Conservation (phyloP, 2,797 vertebrate genomes). For the Lophura swinhoii region DNA sequence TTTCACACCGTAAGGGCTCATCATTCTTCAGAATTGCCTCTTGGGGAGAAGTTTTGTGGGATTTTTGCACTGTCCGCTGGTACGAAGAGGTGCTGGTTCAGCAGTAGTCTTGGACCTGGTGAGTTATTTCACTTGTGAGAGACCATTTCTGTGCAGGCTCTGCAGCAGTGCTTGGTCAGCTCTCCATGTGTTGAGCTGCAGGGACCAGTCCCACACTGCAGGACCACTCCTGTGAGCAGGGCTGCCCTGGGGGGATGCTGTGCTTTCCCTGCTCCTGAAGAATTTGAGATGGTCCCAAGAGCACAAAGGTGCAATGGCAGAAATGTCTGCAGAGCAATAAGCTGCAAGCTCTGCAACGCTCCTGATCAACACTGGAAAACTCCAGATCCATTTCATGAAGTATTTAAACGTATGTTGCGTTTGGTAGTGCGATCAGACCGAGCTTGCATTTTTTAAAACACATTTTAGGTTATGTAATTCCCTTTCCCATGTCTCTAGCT, state of each 20-base stretch:
- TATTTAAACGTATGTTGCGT: neutral
- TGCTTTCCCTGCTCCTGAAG: neutral
- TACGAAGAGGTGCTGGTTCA: neutral
- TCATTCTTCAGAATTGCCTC: neutral
- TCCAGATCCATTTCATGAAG: neutral
- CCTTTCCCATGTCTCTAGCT: neutral
- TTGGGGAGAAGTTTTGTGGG: neutral
- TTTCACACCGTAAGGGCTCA: neutral
- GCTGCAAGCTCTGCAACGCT: neutral
- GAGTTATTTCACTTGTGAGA: neutral
- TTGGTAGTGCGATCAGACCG: neutral
- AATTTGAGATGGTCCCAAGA: neutral
- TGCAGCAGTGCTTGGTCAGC: neutral
- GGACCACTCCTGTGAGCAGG: neutral
- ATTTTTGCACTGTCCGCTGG: neutral
- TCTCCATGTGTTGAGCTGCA: fast-evolving
- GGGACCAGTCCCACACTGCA: neutral
- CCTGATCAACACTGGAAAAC: neutral
- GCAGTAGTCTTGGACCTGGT: neutral
- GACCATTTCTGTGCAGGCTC: neutral
- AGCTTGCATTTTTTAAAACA: neutral
- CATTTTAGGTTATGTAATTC: neutral
- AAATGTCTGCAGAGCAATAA: neutral
- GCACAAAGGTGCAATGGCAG: neutral
- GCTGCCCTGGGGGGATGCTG: neutral